Evolutionary conservation across 2,888 invertebrate species (phyloP).

Genomic region (Cerastis rubricosa): DNA sequence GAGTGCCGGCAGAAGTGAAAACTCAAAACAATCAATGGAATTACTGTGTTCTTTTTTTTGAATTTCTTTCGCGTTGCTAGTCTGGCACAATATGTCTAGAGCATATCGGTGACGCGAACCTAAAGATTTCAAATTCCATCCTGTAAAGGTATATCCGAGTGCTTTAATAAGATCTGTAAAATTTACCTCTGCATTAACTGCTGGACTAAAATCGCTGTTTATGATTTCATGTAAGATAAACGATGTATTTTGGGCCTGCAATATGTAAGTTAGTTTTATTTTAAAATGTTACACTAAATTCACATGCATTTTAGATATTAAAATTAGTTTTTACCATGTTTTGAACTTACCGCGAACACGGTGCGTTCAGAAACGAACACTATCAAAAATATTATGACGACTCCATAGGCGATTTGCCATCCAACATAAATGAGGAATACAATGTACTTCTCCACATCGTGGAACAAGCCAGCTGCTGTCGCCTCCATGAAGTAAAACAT

Average conservation of each 20-base stretch:
- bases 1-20: too few species aligned
- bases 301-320: not conserved
- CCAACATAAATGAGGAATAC: slow-evolving; percentile 77
- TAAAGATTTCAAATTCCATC: too few species aligned
- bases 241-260: slow-evolving; percentile 78
- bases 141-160: too few species aligned
- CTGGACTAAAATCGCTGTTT: slow-evolving; percentile 73
- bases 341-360: slow-evolving; percentile 73
- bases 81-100: too few species aligned
- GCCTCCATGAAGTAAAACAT: slow-evolving; percentile 86
- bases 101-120: too few species aligned
- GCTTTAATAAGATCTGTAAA: not conserved
- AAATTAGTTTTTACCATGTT: too few species aligned
- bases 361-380: slow-evolving; percentile 75
- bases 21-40: too few species aligned
- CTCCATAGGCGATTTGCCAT: slow-evolving; percentile 78
- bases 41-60: too few species aligned
- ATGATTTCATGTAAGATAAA: slow-evolving; percentile 79
- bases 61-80: too few species aligned
- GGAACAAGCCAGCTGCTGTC: slow-evolving; percentile 80
- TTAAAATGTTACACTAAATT: not conserved
- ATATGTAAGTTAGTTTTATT: slow-evolving; percentile 43
- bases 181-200: slow-evolving; percentile 77
- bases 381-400: slow-evolving; percentile 71
- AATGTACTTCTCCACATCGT: slow-evolving; percentile 75